Evolutionary conservation across 1,140 invertebrate genomes (phyloP), one percentile per base, ranked within the genome.

Genomic region (Orchesella cincta): DNA sequence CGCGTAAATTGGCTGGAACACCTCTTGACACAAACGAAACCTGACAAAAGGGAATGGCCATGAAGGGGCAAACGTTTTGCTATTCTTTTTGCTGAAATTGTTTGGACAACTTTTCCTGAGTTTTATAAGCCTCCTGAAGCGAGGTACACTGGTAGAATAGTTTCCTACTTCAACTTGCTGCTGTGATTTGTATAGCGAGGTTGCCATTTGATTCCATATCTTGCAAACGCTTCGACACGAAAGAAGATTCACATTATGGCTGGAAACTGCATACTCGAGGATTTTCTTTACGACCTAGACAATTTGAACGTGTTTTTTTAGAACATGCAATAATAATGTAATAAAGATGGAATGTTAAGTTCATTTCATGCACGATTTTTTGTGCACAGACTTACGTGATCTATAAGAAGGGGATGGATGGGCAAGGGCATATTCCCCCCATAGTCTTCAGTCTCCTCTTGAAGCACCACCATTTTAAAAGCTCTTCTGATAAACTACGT

Each of bases 321-420:
- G 26, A 57, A 57, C 3, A 57, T 23, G 3, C 12, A 57, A 20
- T 46, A 46, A 20, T 46, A 46, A 12, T 46, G 39, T 8, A 46
- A 46, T 46, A n/a, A n/a, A n/a, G n/a, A n/a, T n/a, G n/a, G n/a
- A n/a, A n/a, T n/a, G n/a, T n/a, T n/a, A n/a, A n/a, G n/a, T n/a
- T n/a, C n/a, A n/a, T n/a, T n/a, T n/a, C n/a, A n/a, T n/a, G n/a
- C n/a, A n/a, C n/a, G n/a, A n/a, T n/a, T n/a, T n/a, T n/a, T n/a
- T n/a, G n/a, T n/a, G n/a, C n/a, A n/a, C n/a, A n/a, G n/a, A n/a
- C 31, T 67, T 31, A 67, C 62, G 33, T 67, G 62, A 67, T 67
- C 62, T 14, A 67, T 67, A 16, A 67, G 62, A 67, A 67, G 62
- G 2, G 62, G 62, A 31, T 67, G 62, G 33, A 67, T 67, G 2